A percentile compares a stretch with the other conserved stretches of the same genome.
Conservation (phyloP, 2,797 vertebrate species). For the Tapirus indicus region DNA sequence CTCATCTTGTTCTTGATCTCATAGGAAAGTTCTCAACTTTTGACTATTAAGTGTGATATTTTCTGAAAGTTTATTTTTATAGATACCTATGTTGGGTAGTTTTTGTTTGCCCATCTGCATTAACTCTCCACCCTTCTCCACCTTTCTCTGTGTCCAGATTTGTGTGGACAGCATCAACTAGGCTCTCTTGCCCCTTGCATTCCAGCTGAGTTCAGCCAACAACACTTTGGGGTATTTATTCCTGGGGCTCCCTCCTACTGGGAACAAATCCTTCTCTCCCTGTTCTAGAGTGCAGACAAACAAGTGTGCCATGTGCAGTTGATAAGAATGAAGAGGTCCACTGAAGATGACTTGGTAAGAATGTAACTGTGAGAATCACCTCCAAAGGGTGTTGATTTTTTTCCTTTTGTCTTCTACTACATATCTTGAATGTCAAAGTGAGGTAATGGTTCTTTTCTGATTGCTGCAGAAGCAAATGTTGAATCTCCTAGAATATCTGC, state of each 20-base stretch:
- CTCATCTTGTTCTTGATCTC: constrained; percentile 17
- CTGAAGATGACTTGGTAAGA: background rate
- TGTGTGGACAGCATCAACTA: background rate
- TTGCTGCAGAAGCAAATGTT: background rate
- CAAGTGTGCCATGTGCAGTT: background rate
- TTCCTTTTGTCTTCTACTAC: background rate
- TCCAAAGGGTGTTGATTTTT: background rate
- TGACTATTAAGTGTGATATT: background rate
- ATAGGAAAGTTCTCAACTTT: constrained; percentile 1
- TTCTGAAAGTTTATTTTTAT: constrained; percentile 21
- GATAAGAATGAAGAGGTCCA: background rate
- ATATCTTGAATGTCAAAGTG: background rate
- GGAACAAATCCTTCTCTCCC: background rate
- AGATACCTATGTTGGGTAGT: background rate
- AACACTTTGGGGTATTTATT: background rate
- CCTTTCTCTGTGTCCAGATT: background rate
- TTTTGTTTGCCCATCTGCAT: background rate
- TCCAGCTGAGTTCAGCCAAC: background rate
- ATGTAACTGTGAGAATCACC: background rate
- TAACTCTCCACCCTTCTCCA: background rate
- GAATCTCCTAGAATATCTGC: background rate
- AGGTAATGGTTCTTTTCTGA: background rate
- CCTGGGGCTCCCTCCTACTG: background rate
- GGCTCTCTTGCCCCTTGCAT: background rate
- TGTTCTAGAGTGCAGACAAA: background rate